These are phyloP conservation scores for Sebastes schlegelii DNA, from an alignment of 2,113 vertebrate genomes.

Conservation along the genomic window DNA sequence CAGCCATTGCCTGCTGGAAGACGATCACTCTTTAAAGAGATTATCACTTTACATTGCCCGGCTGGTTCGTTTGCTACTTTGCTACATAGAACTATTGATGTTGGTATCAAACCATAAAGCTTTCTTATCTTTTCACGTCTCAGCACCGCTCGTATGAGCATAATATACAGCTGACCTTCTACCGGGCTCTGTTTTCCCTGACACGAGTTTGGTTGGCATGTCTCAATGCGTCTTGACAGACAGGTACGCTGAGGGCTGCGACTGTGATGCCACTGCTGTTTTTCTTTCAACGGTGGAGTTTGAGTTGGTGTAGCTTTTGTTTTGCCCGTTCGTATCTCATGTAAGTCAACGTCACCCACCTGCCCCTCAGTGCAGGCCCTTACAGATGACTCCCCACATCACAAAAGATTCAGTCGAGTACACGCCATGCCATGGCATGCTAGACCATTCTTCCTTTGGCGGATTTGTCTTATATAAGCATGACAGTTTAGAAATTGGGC, in stretches of 20 bases:
- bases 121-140: constrained; percentile 48
- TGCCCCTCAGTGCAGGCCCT: constrained; percentile 25
- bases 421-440: constrained; percentile 33
- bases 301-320: constrained; percentile 49
- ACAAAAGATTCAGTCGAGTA: constrained; percentile 31
- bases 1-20: constrained; percentile 25
- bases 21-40: constrained; percentile 57
- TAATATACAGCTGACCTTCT: constrained; percentile 69
- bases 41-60: constrained; percentile 41
- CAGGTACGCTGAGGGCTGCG: constrained; percentile 49
- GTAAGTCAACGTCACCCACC: constrained; percentile 55
- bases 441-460: constrained; percentile 8
- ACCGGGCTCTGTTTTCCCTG: constrained; percentile 31
- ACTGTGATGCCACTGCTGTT: constrained; percentile 46
- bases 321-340: constrained; percentile 62
- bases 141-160: constrained; percentile 24
- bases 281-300: constrained; percentile 23
- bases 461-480: constrained; percentile 36
- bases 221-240: constrained; percentile 71
- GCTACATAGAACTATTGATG: constrained; percentile 26
- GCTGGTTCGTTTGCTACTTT: constrained; percentile 46
- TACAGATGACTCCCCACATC: constrained; percentile 42
- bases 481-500: background rate
- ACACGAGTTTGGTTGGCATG: constrained; percentile 44
- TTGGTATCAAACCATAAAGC: constrained; percentile 45